Evolutionary conservation across 1,140 invertebrate species (phyloP), one percentile per base, ranked within the genome.

Genomic region (Bombus superbus): DNA sequence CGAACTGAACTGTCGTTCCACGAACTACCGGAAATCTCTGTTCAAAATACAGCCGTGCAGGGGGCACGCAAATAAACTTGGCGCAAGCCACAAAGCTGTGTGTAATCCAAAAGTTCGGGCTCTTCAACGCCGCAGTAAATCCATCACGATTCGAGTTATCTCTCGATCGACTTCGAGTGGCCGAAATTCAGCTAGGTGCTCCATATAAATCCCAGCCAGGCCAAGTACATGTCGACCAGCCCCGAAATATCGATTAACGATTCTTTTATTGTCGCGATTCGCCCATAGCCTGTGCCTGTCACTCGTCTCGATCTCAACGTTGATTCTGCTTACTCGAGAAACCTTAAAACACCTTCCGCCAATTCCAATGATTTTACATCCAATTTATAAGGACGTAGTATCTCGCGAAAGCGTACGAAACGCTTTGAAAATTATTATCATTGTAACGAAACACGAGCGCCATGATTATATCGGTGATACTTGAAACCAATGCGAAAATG

Each of bases 51-150:
- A 32, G 40, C 22, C 38, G n/a, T 44, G 28, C 42, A 32, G 18
- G 10, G 18, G 18, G 66, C 53, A 53, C 78, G 25, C 62, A 42
- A 40, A 77, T 83, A 83, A 83, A 83, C 62, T 83, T 83, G 28
- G 8, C 44, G 44, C n/a, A 69, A 57, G 3, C 81, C 62, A 76
- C 81, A 57, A 68, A 83, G 73, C 73, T 18, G 35, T 32, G 62
- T 77, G 81, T 77, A 83, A 76, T 83, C 62, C 81, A 83, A 83
- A 83, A 83, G 73, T 83, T 83, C 3, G 44, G 59, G 73, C 73
- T 35, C 81, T 76, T 83, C 59, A 77, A 76, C 81, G 53, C 73
- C 62, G 35, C 73, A 32, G 81, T 83, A 83, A 83, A 83, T 83
- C 74, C 81, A 83, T 83, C 81, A 83, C 35, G 74, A 42, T 77